Evolutionary conservation across 2,797 vertebrate species (phyloP), one percentile per base, ranked within the genome.

Genomic region (Heterohyrax brucei): DNA sequence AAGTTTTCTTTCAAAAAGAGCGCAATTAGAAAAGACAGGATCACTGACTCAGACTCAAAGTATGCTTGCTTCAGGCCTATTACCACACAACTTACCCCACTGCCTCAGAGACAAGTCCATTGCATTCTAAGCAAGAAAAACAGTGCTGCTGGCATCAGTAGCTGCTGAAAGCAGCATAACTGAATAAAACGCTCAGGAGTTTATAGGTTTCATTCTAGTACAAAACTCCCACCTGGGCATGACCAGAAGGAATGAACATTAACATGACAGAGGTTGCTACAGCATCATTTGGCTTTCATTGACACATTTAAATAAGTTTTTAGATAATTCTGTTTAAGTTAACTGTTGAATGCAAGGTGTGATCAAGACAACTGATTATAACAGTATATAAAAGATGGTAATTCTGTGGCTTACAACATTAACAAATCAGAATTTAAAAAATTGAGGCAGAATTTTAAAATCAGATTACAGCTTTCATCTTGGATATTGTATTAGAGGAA

Each of bases 371-470:
- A 80, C 87, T 59, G 33, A 89, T 86, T n/a, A 0, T 28, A 61
- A 72, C 19, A 89, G n/a, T 68, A n/a, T 16, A 14, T 73, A 73
- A 93, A 89, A 80, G 22, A 87, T 61, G 66, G 61, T 33, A 53
- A 77, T 73, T 95, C 30, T 76, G 24, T 68, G 72, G 14, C 21
- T 80, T 22, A n/a, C 89, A 87, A 72, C 10, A 10, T 78, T 81
- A 92, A 68, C 30, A 93, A 18, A 4, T 33, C 24, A 89, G 30
- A 87, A 33, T 70, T n/a, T 33, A n/a, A 18, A n/a, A 70, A 33
- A 56, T 14, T 56, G 33, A 91, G 48, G 80, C 19, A 92, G 39
- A 82, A 85, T 62, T 70, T 95, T 92, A 19, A 72, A 95, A 48
- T 33, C 82, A 28, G 79, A 80, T 80, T n/a, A 86, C 56, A 84